Evolutionary conservation across 2,113 vertebrate species (phyloP), one percentile per base, ranked within the genome.

Genomic region (Oryzias melastigma): DNA sequence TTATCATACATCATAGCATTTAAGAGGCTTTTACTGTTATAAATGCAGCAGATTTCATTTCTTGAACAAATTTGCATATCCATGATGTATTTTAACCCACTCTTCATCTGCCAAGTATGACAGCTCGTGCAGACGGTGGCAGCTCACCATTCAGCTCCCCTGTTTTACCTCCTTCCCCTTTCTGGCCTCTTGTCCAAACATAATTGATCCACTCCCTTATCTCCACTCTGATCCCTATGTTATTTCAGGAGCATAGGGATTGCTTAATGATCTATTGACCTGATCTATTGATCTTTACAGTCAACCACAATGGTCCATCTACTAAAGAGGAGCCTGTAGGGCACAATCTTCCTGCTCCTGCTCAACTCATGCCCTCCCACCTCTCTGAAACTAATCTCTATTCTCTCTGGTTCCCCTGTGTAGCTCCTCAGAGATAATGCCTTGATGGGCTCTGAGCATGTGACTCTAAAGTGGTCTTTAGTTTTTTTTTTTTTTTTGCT

Each of bases 191-290:
- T 40, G n/a, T 75, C 78, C 41, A 54, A 79, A 74, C 78, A 51
- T 48, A 65, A 89, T 89, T 73, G 87, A 90, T 85, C 72, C 40
- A 49, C n/a, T 73, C 74, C 89, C 80, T 88, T 89, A 90, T 90
- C 88, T 74, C 72, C 64, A 62, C 85, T 81, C 80, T 84, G 75
- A 89, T 89, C 88, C 80, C 74, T 65, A 73, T 89, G 85, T 90
- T 90, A 88, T 89, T 89, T 85, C 77, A 64, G 84, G 74, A 82
- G 75, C 75, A 72, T 70, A 76, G 86, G 89, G 85, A 87, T 91
- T 87, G 87, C 78, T 79, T 86, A 91, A 89, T 90, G 89, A 92
- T 92, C 88, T 91, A 89, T 91, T 82, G 85, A 88, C 80, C 66
- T 5, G 40, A 82, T 62, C 48, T 68, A 85, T 87, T 40, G 82